A percentile compares a stretch with the other conserved stretches of the same genome.
phyloP scores from a whole-genome alignment of 2,113 vertebrate genomes.

The Arizona elegans region DNA sequence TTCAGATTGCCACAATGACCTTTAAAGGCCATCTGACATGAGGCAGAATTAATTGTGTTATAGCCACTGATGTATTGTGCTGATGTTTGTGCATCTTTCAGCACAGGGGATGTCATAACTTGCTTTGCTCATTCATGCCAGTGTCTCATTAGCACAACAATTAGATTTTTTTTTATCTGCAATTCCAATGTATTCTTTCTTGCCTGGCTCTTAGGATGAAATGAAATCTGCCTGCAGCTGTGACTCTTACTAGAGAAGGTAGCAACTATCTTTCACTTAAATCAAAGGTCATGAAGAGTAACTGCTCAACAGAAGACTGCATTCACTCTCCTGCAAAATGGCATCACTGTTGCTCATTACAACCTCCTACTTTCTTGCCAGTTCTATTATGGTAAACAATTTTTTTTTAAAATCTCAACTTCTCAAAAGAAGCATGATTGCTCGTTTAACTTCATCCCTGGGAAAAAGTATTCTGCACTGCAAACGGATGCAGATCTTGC shows the following conservation, averaged over 20 bases:
- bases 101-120: not conserved
- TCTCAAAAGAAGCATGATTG: not conserved
- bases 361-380: not conserved
- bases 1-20: not conserved
- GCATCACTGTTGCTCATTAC: not conserved
- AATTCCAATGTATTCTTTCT: not conserved
- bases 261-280: not conserved
- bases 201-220: not conserved
- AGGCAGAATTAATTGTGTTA: not conserved
- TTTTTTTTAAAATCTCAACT: not conserved
- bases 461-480: not conserved
- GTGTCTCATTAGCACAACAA: not conserved
- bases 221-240: not conserved
- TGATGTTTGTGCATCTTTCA: not conserved
- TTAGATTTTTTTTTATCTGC: not conserved
- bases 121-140: not conserved
- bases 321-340: not conserved
- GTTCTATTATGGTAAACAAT: not conserved
- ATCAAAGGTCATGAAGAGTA: not conserved
- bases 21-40: conserved; percentile 8
- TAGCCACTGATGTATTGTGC: not conserved
- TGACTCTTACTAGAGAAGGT: not conserved
- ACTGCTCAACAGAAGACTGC: not conserved
- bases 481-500: not conserved
- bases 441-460: not conserved